These are phyloP conservation scores for Clytia hemisphaerica DNA, from an alignment of 30 jellyfish, hydroid and myxozoan genomes.

Conservation along the genomic window DNA sequence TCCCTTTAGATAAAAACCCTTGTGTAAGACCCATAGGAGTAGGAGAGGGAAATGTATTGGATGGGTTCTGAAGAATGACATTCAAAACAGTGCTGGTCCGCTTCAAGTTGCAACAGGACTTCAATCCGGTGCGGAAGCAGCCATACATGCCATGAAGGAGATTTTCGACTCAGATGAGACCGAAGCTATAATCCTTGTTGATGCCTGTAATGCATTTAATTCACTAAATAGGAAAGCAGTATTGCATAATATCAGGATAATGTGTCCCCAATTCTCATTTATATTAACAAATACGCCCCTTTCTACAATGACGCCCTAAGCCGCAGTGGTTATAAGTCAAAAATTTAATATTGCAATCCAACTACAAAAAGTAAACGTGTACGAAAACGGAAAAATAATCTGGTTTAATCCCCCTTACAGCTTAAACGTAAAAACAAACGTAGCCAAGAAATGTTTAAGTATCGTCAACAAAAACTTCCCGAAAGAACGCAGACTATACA, in stretches of 20 bases:
- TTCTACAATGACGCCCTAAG: too few species aligned
- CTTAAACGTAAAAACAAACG: too few species aligned
- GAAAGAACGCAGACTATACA: too few species aligned
- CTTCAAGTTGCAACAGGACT: constrained; percentile 3
- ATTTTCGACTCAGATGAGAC: not conserved
- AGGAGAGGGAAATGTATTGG: constrained; percentile 9
- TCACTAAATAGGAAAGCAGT: constrained; percentile 11
- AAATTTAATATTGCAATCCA: too few species aligned
- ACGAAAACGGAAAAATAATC: too few species aligned
- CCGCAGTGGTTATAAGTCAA: too few species aligned
- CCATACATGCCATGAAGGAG: constrained; percentile 12
- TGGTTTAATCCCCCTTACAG: too few species aligned
- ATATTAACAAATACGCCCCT: constrained; percentile 1
- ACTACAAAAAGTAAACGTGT: too few species aligned
- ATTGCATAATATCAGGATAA: not conserved
- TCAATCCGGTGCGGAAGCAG: constrained; percentile 10
- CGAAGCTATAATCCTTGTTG: constrained; percentile 2
- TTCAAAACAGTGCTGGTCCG: not conserved
- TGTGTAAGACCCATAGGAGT: constrained; percentile 7
- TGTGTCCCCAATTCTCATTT: not conserved
- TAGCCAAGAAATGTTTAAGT: too few species aligned
- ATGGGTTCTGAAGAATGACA: not conserved
- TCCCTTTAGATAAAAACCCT: constrained; percentile 10
- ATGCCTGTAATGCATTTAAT: constrained; percentile 32
- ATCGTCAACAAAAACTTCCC: too few species aligned